phyloP scores from a whole-genome alignment of 2,113 vertebrate species.

The Chloropsis cyanopogon region DNA sequence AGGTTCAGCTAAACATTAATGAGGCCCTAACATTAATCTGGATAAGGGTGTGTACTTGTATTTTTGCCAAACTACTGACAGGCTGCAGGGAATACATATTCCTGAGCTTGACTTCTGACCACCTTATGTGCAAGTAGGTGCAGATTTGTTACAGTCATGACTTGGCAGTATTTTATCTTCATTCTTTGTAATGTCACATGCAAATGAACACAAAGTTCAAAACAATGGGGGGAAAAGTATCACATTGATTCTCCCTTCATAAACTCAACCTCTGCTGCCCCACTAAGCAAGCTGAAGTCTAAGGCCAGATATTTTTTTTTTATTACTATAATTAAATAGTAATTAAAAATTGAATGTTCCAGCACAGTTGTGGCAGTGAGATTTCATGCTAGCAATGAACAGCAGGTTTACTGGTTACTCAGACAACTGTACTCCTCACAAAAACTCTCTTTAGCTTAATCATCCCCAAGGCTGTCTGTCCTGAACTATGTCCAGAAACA shows the following conservation, averaged over 20 bases:
- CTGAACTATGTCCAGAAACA: background rate
- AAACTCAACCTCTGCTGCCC: background rate
- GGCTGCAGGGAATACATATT: background rate
- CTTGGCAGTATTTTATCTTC: slow-evolving; percentile 7
- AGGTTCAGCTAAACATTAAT: background rate
- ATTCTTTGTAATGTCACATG: background rate
- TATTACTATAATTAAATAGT: background rate
- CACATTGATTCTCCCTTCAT: background rate
- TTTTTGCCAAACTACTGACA: background rate
- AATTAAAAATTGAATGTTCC: background rate
- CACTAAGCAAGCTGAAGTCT: background rate
- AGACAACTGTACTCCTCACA: background rate
- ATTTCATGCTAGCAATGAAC: background rate
- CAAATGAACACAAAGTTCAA: background rate
- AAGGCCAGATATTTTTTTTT: background rate
- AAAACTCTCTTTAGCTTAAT: background rate
- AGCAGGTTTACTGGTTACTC: background rate
- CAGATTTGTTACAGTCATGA: background rate
- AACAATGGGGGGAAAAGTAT: background rate
- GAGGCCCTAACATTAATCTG: background rate
- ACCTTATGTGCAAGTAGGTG: background rate
- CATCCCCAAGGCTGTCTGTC: background rate
- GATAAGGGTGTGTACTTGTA: background rate
- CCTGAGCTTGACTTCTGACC: background rate
- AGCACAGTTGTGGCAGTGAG: background rate